Conservation (phyloP, 2,888 invertebrate genomes). For the Eudasyphora cyanicolor region DNA sequence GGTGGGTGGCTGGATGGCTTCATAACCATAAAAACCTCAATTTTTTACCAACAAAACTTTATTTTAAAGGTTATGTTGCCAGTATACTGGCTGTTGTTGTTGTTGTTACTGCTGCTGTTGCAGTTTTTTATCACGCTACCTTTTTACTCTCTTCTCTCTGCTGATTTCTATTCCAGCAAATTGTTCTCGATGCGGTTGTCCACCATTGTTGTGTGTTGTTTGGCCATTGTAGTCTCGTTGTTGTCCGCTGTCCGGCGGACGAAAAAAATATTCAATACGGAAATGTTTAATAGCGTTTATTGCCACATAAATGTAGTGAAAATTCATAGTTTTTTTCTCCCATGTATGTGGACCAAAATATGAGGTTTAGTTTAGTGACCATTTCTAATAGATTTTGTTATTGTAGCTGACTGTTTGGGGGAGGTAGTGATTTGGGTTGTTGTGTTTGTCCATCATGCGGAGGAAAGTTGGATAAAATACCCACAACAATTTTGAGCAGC, state of each 20-base stretch:
- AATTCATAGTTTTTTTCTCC: slow-evolving; percentile 18
- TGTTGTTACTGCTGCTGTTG: background rate
- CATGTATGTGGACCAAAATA: slow-evolving; percentile 44
- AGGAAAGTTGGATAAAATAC: background rate
- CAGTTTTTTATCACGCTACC: background rate
- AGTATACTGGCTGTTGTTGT: background rate
- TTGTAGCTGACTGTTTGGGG: background rate
- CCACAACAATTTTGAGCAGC: slow-evolving; percentile 16
- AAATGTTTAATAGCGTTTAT: slow-evolving; percentile 55
- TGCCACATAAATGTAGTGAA: slow-evolving; percentile 40
- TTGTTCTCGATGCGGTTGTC: slow-evolving; percentile 58
- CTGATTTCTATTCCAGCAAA: slow-evolving; percentile 53
- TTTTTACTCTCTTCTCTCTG: slow-evolving; percentile 34
- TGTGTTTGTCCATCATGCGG: slow-evolving; percentile 13
- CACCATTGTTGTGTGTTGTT: slow-evolving; percentile 30
- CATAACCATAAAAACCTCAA: slow-evolving; percentile 35
- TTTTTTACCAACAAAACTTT: slow-evolving; percentile 55
- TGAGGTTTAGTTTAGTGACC: slow-evolving; percentile 50
- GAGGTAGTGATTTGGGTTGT: background rate
- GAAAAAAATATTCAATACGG: slow-evolving; percentile 22
- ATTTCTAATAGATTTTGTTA: slow-evolving; percentile 54
- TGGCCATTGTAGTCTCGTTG: background rate
- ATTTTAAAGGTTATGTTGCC: slow-evolving; percentile 44
- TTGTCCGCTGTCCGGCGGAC: background rate
- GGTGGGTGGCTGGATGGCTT: slow-evolving; percentile 8